Conservation (phyloP, 2,888 invertebrate genomes). For the Geophilus truncorum region DNA sequence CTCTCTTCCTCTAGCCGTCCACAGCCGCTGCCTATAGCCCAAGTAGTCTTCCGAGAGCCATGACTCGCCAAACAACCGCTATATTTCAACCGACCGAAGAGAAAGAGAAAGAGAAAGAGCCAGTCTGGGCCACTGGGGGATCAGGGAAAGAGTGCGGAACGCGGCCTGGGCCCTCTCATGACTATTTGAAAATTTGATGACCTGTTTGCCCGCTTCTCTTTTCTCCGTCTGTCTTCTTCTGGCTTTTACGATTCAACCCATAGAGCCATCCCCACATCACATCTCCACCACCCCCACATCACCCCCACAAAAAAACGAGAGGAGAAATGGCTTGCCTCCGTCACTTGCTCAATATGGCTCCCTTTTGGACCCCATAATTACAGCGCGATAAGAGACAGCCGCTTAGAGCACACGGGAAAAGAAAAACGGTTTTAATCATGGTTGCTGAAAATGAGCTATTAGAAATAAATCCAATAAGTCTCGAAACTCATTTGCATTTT, state of each 20-base stretch:
- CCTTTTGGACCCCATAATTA: neutral
- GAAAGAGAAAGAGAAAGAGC: neutral
- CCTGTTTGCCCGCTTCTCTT: neutral
- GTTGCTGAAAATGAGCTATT: neutral
- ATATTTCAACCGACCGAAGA: neutral
- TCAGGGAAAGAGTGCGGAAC: neutral
- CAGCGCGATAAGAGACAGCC: neutral
- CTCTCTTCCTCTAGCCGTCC: neutral
- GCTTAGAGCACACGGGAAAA: neutral
- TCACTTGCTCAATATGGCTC: neutral
- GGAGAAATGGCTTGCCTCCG: neutral
- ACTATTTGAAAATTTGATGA: neutral
- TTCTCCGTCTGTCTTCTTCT: neutral
- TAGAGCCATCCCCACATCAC: no score
- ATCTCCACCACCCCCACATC: no score
- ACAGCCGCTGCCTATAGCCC: neutral
- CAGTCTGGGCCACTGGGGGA: neutral
- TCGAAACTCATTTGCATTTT: neutral
- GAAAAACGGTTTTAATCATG: neutral
- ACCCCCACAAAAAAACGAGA: neutral
- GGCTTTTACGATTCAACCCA: neutral
- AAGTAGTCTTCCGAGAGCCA: conserved; percentile 23
- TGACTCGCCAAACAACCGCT: conserved; percentile 8
- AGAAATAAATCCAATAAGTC: neutral
- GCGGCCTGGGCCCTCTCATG: neutral